These are phyloP conservation scores for Eubasilissa splendida DNA, from an alignment of 2,888 invertebrate species.

Conservation along the genomic window DNA sequence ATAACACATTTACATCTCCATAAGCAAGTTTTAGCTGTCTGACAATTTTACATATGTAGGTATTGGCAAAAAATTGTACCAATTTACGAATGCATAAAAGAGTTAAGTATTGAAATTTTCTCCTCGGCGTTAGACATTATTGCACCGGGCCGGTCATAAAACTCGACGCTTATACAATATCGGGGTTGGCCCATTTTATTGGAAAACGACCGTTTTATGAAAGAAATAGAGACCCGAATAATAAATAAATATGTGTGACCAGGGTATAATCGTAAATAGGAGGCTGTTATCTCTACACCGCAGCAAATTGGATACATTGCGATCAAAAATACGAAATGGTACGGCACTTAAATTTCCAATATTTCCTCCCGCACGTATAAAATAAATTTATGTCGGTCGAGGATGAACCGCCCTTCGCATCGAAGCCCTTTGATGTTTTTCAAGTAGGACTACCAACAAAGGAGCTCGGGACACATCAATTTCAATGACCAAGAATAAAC, in stretches of 20 bases:
- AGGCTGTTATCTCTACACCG: conserved; percentile 50
- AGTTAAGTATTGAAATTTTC: too few species aligned
- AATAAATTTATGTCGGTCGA: conserved; percentile 30
- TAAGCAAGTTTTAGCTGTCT: too few species aligned
- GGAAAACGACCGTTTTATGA: conserved; percentile 9
- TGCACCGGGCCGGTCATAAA: neutral
- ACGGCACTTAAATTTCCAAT: conserved; percentile 53
- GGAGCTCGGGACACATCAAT: conserved; percentile 9
- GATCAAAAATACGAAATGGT: conserved; percentile 53
- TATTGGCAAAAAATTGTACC: too few species aligned
- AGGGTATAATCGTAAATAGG: conserved; percentile 47
- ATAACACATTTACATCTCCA: too few species aligned
- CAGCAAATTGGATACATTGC: conserved; percentile 53
- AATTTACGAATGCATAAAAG: too few species aligned
- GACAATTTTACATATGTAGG: too few species aligned
- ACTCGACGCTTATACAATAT: neutral
- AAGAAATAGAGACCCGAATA: conserved; percentile 20
- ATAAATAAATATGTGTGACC: conserved; percentile 51
- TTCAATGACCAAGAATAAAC: conserved; percentile 33
- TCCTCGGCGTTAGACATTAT: neutral
- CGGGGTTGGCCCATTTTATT: neutral
- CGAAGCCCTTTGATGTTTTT: conserved; percentile 11
- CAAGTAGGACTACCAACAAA: conserved; percentile 15
- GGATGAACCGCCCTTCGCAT: neutral
- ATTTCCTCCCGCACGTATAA: conserved; percentile 48